These are phyloP conservation scores for Psix sp. DNA, from an alignment of 1,140 invertebrate genomes.

Conservation along the genomic window DNA sequence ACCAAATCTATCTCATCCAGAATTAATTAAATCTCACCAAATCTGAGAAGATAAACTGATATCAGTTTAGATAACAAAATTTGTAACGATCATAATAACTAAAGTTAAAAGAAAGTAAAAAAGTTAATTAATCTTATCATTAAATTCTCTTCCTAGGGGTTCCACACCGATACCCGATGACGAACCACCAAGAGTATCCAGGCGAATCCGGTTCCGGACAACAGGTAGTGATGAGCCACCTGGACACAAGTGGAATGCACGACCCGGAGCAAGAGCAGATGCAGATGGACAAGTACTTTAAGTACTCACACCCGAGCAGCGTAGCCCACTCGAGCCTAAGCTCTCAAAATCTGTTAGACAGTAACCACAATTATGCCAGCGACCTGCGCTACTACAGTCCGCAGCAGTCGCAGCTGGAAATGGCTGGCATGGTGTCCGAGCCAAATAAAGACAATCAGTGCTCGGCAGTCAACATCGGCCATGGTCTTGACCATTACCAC, in stretches of 20 bases:
- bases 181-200: conserved; percentile 73
- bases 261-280: conserved; percentile 73
- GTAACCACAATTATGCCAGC: conserved; percentile 77
- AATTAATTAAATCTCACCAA: too few species aligned
- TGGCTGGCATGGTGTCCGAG: conserved; percentile 70
- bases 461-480: conserved; percentile 62
- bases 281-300: conserved; percentile 77
- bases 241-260: conserved; percentile 65
- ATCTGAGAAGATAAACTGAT: too few species aligned
- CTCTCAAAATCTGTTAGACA: conserved; percentile 73
- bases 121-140: background rate
- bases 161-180: conserved; percentile 72
- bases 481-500: conserved; percentile 72
- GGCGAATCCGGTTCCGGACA: conserved; percentile 60
- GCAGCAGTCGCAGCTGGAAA: conserved; percentile 69
- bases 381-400: conserved; percentile 73
- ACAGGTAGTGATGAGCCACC: conserved; percentile 66
- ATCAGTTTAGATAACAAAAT: too few species aligned
- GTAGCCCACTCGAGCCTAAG: conserved; percentile 69
- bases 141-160: conserved; percentile 43
- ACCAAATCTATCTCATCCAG: too few species aligned
- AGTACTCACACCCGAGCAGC: conserved; percentile 73
- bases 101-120: background rate
- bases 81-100: too few species aligned
- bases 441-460: conserved; percentile 69